A percentile compares a stretch with the other conserved stretches of the same genome.
These are phyloP conservation scores for Sinopyrophorus schimmeli DNA, from an alignment of 2,888 invertebrate species.

Conservation along the genomic window DNA sequence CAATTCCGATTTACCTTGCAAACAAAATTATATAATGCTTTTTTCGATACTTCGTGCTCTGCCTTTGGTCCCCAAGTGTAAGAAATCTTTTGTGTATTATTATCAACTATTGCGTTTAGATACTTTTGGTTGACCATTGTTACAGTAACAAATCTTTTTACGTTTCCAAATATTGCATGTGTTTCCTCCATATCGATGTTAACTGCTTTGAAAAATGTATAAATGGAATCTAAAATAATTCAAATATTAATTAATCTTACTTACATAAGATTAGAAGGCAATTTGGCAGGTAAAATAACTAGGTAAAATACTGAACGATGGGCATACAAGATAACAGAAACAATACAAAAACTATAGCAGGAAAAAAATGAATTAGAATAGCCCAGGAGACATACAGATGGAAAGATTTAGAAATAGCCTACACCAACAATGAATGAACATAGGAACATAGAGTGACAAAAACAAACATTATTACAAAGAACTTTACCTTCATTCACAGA, in stretches of 20 bases:
- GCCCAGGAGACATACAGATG: not conserved
- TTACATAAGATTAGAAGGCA: too few relatives aligned
- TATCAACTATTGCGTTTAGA: constrained; percentile 14
- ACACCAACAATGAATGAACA: too few relatives aligned
- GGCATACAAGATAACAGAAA: too few relatives aligned
- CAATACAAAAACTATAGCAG: too few relatives aligned
- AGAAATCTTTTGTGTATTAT: constrained; percentile 6
- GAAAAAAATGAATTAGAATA: not conserved
- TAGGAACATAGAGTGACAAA: not conserved
- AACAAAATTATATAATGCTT: constrained; percentile 22
- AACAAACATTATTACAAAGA: not conserved
- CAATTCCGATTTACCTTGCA: constrained; percentile 31
- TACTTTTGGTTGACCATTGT: constrained; percentile 29
- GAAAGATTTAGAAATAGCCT: too few relatives aligned
- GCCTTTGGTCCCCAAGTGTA: constrained; percentile 24
- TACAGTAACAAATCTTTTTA: constrained; percentile 20
- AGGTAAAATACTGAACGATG: too few relatives aligned
- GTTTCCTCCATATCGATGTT: constrained; percentile 16
- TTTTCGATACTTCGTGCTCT: constrained; percentile 27
- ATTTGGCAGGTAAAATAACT: too few relatives aligned
- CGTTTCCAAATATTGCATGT: constrained; percentile 24
- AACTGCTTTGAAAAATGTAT: constrained; percentile 19
- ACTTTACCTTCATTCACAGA: constrained; percentile 19
- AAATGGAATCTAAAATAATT: constrained; percentile 19
- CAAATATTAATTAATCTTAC: not conserved